Base-by-base conservation (phyloP, 2,888 invertebrate species). In the Drosophila suboccidentalis region DNA sequence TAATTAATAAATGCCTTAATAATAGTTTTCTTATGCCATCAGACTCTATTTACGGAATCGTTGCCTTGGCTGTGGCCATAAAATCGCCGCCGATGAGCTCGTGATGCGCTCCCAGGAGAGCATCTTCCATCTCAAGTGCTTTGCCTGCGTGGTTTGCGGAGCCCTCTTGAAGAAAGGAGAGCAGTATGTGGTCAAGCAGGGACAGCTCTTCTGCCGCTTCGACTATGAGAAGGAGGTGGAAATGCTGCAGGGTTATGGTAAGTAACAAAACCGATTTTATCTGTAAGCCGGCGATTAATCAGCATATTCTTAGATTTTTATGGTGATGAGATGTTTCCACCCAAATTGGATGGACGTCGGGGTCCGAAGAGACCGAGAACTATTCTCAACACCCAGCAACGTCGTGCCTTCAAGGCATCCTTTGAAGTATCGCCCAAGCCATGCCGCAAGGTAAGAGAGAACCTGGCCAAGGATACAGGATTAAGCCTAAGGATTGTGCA, bases 371-470 rank as follows among this genome's bases (percentile, higher is more conserved):
- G 97, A 81, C 97, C 97, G 0, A 93, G 97, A 73, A 97, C 97
- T 15, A 97, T 97, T 82, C 94, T 97, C 49, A 97, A 97, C 51
- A 96, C 97, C 1, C 95, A 96, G 82, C 97, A 97, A 91, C 92
- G 97, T 79, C 93, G 96, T 78, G 96, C 97, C 74, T 97, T 97
- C 92, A 97, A 97, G 92, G 95, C 96, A 39, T 96, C 97, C 17
- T 97, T 97, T 92, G 97, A 97, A 93, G 94, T 96, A 82, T 97
- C 96, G 83, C 96, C 97, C 19, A 97, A 97, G 90, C 97, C 97
- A 3, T 97, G 96, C 89, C 93, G 97, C 82, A 97, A 97, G 93
- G 96, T 96, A 44, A 93, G 97, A 61, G 97, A 97, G 92, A 95
- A 96, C 65, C 93, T 97, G 70, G 97, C 97, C 11, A 96, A 96